Evolutionary conservation across 2,797 vertebrate genomes (phyloP).

Genomic region (Scarus forsteni): DNA sequence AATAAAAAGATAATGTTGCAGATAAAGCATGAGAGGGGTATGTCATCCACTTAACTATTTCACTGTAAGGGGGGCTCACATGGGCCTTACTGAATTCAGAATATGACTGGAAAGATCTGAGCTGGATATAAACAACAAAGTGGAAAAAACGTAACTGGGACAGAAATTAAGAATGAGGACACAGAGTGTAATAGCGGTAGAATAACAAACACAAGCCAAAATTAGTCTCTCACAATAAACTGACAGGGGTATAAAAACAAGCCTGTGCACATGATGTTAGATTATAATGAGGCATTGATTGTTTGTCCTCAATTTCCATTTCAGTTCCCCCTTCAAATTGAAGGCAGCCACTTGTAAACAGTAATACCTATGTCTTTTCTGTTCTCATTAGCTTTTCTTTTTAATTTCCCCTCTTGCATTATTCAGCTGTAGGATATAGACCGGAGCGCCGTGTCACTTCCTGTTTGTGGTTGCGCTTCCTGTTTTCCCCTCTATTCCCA

Average conservation of each 20-base stretch:
- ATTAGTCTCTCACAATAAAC: slow-evolving; percentile 86
- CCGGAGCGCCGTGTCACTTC: slow-evolving; percentile 65
- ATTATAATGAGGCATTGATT: slow-evolving; percentile 85
- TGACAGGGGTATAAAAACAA: slow-evolving; percentile 83
- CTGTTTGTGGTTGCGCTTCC: slow-evolving; percentile 75
- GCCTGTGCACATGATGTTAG: slow-evolving; percentile 71
- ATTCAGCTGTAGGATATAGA: slow-evolving; percentile 49
- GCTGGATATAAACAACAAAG: slow-evolving; percentile 71
- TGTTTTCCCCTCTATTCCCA: slow-evolving; percentile 65
- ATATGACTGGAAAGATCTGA: slow-evolving; percentile 67
- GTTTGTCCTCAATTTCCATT: slow-evolving; percentile 85
- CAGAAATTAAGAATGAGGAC: slow-evolving; percentile 84
- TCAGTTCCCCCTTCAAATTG: slow-evolving; percentile 76
- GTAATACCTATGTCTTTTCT: slow-evolving; percentile 78
- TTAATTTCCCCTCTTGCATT: slow-evolving; percentile 44
- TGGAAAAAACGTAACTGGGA: slow-evolving; percentile 75
- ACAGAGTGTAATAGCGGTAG: slow-evolving; percentile 78
- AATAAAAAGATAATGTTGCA: slow-evolving; percentile 69
- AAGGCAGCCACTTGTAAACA: slow-evolving; percentile 85
- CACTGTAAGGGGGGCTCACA: slow-evolving; percentile 37
- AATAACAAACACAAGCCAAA: slow-evolving; percentile 86
- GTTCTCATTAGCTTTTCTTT: slow-evolving; percentile 79
- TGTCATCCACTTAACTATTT: slow-evolving; percentile 62
- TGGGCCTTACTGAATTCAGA: slow-evolving; percentile 52
- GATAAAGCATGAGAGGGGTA: slow-evolving; percentile 64